Base-by-base conservation (phyloP, 2,113 vertebrate species). In the Petromus typicus region DNA sequence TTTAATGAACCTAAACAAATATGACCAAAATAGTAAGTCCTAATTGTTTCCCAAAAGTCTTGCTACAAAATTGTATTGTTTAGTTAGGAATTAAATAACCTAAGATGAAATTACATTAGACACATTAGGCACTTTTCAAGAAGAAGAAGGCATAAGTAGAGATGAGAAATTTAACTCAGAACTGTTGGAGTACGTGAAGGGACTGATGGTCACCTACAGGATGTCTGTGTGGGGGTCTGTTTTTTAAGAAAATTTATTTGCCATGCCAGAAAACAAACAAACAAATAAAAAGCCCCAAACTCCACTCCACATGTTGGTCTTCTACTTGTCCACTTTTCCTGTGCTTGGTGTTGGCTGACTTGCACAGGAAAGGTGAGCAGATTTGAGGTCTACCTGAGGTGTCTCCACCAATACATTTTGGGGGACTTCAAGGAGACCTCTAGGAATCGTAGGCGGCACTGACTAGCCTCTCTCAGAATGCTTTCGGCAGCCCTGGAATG, bases 21-120 rank as follows among this genome's bases (percentile, higher is more conserved):
- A 34, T 92, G 85, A 96, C 48, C 61, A 95, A 96, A 89, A 34
- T 85, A 54, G 40, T 87, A 88, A 85, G 73, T 30, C 45, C 54
- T 95, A 95, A 93, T 86, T 95, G 79, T 27, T 83, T 91, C 56
- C n/a, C 69, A 73, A 73, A 22, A 25, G 3, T 73, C 69, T 25
- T 43, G 22, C 73, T 32, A 76, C 14, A 12, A 76, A 75, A 76
- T 71, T 45, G 40, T 75, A 89, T 81, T 5, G 89, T 56, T 97
- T 93, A 88, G 37, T 48, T 17, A 56, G 48, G 4, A 3, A 75
- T 89, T 90, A 87, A 91, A 86, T 88, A 32, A 40, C 43, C 0
- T 67, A 0, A 63, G 78, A 59, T 90, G 30, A 85, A 90, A 92
- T 71, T 34, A 87, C 90, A 32, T 87, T 45, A 95, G 37, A 73